Evolutionary conservation across 2,888 invertebrate genomes (phyloP).

Genomic region (Eutolmus rufibarbis): DNA sequence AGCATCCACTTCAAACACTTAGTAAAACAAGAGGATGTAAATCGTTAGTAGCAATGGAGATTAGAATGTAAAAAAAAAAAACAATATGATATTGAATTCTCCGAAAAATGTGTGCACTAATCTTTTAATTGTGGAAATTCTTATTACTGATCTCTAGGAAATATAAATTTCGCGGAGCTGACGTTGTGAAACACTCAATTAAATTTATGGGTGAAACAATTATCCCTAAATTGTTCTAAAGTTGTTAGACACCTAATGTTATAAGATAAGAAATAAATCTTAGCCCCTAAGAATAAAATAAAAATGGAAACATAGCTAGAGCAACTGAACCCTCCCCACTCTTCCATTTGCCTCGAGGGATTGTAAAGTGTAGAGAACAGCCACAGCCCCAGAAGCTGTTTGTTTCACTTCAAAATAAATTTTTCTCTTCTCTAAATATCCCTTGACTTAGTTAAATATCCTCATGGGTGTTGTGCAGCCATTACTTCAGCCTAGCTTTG

Average conservation of each 20-base stretch:
- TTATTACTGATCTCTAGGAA: neutral
- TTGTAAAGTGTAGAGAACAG: neutral
- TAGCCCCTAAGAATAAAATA: neutral
- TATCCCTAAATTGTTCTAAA: conserved; percentile 27
- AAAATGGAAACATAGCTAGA: neutral
- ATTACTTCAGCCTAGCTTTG: conserved; percentile 37
- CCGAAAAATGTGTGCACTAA: neutral
- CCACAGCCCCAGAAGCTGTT: conserved; percentile 29
- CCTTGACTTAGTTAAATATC: conserved; percentile 43
- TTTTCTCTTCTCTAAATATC: conserved; percentile 11
- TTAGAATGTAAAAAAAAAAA: too few relatives aligned
- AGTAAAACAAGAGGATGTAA: too few relatives aligned
- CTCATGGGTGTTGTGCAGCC: conserved; percentile 38
- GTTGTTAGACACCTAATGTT: conserved; percentile 3
- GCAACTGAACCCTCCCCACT: neutral
- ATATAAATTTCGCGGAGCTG: neutral
- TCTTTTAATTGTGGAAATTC: neutral
- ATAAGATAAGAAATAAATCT: conserved; percentile 17
- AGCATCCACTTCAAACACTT: too few relatives aligned
- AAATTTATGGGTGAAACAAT: conserved; percentile 17
- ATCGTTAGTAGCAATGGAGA: too few relatives aligned
- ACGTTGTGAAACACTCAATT: neutral
- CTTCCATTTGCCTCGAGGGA: neutral
- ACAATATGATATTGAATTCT: too few relatives aligned
- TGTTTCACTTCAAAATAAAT: conserved; percentile 32